Conservation (phyloP, 2,888 invertebrate species). For the Aspidapion aeneum region DNA sequence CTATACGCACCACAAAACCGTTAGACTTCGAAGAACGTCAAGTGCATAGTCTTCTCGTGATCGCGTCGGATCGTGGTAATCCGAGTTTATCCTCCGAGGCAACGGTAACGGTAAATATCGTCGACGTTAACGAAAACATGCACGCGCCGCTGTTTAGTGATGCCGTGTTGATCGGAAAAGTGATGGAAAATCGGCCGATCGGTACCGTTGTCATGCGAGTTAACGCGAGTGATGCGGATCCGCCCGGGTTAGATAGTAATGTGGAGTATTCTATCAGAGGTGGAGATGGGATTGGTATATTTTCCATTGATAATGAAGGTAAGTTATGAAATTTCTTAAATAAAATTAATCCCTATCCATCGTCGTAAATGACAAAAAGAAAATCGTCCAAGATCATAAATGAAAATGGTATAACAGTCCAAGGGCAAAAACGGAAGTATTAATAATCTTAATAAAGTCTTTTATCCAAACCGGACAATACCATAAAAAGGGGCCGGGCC, state of each 20-base stretch:
- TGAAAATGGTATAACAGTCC: no score
- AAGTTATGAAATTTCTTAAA: conserved; percentile 30
- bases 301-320: conserved; percentile 89
- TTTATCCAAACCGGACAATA: no score
- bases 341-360: neutral
- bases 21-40: conserved; percentile 89
- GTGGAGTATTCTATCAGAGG: conserved; percentile 83
- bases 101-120: conserved; percentile 78
- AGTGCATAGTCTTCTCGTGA: conserved; percentile 82
- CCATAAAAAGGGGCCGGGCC: no score
- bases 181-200: conserved; percentile 76
- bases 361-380: no score
- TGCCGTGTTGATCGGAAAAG: conserved; percentile 69
- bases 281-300: conserved; percentile 88
- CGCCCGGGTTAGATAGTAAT: conserved; percentile 74
- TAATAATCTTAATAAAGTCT: no score
- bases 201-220: conserved; percentile 76
- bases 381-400: no score
- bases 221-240: conserved; percentile 76
- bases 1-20: conserved; percentile 71
- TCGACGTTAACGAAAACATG: conserved; percentile 93
- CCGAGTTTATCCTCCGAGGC: conserved; percentile 78
- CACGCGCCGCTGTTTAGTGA: conserved; percentile 80
- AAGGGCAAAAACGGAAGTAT: no score
- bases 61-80: conserved; percentile 81